These are phyloP conservation scores for Paramormyrops hopkinsi DNA, from an alignment of 2,797 vertebrate genomes.

Conservation along the genomic window DNA sequence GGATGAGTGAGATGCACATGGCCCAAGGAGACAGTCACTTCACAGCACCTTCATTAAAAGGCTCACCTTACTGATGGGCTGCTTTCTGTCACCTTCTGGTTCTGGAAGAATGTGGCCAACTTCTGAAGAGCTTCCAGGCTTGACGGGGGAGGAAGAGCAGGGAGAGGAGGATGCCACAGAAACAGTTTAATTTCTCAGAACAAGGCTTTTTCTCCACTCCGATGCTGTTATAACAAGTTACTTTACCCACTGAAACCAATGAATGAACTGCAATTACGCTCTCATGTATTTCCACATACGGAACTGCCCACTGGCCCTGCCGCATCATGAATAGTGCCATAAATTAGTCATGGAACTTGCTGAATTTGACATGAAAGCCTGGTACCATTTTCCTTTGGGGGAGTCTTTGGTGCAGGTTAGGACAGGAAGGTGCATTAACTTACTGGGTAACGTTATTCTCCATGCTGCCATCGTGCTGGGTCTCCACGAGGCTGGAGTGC, in stretches of 20 bases:
- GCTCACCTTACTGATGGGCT: conserved; percentile 25
- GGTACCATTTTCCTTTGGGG: neutral
- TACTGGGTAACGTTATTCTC: conserved; percentile 52
- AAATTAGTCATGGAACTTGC: neutral
- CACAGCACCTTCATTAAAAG: neutral
- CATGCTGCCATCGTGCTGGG: conserved; percentile 38
- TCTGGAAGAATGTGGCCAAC: conserved; percentile 61
- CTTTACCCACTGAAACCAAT: neutral
- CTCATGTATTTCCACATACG: neutral
- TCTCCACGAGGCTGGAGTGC: neutral
- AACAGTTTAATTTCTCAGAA: neutral
- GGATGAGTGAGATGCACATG: neutral
- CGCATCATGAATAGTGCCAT: neutral
- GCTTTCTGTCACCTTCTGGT: conserved; percentile 31
- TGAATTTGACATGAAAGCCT: neutral
- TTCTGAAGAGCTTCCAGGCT: conserved; percentile 66
- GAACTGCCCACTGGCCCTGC: neutral
- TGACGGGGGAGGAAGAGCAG: neutral
- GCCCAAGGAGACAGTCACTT: neutral
- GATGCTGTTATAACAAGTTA: neutral
- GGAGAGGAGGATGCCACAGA: neutral
- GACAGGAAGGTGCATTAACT: conserved; percentile 33
- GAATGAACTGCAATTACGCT: neutral
- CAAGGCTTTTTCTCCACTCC: neutral
- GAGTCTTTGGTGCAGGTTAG: neutral